Evolutionary conservation across 2,888 invertebrate genomes (phyloP).

Genomic region (Horisme vitalbata): DNA sequence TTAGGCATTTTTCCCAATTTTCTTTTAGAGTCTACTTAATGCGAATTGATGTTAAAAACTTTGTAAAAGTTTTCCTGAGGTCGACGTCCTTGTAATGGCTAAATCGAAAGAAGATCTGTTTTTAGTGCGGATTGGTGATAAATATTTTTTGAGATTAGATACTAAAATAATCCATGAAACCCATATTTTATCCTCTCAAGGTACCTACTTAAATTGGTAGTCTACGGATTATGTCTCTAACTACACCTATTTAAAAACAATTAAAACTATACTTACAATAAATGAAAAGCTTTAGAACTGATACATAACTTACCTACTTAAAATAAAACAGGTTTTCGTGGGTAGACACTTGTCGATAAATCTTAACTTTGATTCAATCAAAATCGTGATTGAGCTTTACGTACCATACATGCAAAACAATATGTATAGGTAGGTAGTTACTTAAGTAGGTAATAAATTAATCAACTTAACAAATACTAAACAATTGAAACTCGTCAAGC

Average conservation of each 20-base stretch:
- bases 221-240: too few species aligned
- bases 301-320: too few species aligned
- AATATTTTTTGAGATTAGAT: constrained; percentile 24
- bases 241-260: too few species aligned
- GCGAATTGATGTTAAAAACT: constrained; percentile 29
- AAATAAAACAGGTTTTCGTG: too few species aligned
- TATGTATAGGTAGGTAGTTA: too few species aligned
- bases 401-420: constrained; percentile 27
- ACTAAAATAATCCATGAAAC: constrained; percentile 39
- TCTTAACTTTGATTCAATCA: too few species aligned
- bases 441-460: constrained; percentile 27
- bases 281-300: too few species aligned
- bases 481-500: constrained; percentile 45
- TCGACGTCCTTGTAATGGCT: constrained; percentile 36
- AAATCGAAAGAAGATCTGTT: constrained; percentile 20
- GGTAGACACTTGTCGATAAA: too few species aligned
- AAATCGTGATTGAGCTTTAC: constrained; percentile 27
- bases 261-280: too few species aligned
- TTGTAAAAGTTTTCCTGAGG: constrained; percentile 30
- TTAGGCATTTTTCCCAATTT: constrained; percentile 33
- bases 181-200: too few species aligned
- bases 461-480: too few species aligned
- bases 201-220: too few species aligned
- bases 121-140: constrained; percentile 7
- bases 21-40: constrained; percentile 29